Evolutionary conservation across 2,888 invertebrate species (phyloP).

Genomic region (Isoperla grammatica): DNA sequence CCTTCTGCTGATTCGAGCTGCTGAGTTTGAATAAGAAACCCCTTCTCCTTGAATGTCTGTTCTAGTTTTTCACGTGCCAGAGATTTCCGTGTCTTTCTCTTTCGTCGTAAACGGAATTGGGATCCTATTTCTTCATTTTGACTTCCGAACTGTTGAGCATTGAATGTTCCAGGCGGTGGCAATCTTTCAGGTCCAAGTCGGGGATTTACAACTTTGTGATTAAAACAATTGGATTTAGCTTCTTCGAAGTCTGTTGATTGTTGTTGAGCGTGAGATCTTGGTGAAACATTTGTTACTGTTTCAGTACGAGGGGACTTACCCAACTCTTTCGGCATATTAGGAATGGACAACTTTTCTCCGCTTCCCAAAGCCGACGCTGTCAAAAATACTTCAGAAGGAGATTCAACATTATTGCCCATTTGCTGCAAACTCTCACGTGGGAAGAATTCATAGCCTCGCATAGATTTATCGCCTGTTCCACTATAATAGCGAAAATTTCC

Average conservation of each 20-base stretch:
- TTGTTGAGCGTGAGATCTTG: not conserved
- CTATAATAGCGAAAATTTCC: slow-evolving; percentile 85
- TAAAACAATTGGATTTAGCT: slow-evolving; percentile 4
- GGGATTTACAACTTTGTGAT: not conserved
- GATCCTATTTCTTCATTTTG: slow-evolving; percentile 2
- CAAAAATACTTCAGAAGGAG: slow-evolving; percentile 26
- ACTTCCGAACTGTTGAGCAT: slow-evolving; percentile 33
- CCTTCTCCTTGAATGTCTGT: slow-evolving; percentile 88
- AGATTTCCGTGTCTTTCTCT: slow-evolving; percentile 75
- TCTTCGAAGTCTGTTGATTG: not conserved
- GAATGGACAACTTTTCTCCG: slow-evolving; percentile 20
- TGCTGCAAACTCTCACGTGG: slow-evolving; percentile 65
- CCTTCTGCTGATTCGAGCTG: slow-evolving; percentile 89
- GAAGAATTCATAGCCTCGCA: slow-evolving; percentile 69
- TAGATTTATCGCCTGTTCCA: slow-evolving; percentile 76
- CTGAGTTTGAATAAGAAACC: slow-evolving; percentile 88
- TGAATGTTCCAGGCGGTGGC: slow-evolving; percentile 35
- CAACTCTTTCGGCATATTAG: not conserved
- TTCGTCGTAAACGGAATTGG: slow-evolving; percentile 42
- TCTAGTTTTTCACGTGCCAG: slow-evolving; percentile 81
- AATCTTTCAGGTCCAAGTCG: slow-evolving; percentile 33
- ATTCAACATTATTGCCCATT: slow-evolving; percentile 16
- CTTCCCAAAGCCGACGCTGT: slow-evolving; percentile 26
- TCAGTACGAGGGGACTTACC: not conserved
- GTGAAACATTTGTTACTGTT: not conserved